phyloP scores from a whole-genome alignment of 1,140 invertebrate species.

The Medauroidea extradentata region DNA sequence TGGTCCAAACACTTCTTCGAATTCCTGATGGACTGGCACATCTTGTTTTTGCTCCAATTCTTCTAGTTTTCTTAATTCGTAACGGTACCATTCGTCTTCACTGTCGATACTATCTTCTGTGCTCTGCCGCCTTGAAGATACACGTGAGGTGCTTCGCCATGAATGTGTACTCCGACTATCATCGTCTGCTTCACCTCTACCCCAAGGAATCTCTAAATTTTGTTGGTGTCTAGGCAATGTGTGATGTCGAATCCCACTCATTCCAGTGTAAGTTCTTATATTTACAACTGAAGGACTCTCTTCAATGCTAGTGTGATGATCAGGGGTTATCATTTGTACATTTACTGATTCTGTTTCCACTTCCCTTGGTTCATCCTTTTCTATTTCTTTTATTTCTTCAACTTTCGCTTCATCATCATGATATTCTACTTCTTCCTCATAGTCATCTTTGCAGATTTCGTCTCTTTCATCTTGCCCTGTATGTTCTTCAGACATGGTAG shows the following conservation, averaged over 20 bases:
- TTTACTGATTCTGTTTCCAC: no score
- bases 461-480: conserved; percentile 44
- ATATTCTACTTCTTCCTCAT: conserved; percentile 39
- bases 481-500: conserved; percentile 59
- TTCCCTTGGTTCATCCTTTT: conserved; percentile 17
- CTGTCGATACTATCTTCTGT: conserved; percentile 90
- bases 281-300: conserved; percentile 60
- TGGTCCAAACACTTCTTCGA: conserved; percentile 58
- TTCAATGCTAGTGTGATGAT: conserved; percentile 35
- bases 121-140: conserved; percentile 83
- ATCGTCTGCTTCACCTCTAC: conserved; percentile 57
- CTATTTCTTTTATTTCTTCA: conserved; percentile 32
- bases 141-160: conserved; percentile 75
- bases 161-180: conserved; percentile 82
- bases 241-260: not conserved
- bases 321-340: no score
- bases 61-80: conserved; percentile 80
- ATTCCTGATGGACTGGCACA: conserved; percentile 52
- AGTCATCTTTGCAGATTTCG: conserved; percentile 31
- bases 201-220: conserved; percentile 72
- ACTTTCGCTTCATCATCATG: conserved; percentile 38
- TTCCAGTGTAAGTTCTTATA: conserved; percentile 23
- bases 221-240: conserved; percentile 55
- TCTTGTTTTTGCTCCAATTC: conserved; percentile 68
- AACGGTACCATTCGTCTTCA: conserved; percentile 90